Percentiles rank a stretch among this genome's conserved stretches.
Evolutionary conservation across 2,888 invertebrate genomes (phyloP).

Genomic region (Cacoxenus indagator): DNA sequence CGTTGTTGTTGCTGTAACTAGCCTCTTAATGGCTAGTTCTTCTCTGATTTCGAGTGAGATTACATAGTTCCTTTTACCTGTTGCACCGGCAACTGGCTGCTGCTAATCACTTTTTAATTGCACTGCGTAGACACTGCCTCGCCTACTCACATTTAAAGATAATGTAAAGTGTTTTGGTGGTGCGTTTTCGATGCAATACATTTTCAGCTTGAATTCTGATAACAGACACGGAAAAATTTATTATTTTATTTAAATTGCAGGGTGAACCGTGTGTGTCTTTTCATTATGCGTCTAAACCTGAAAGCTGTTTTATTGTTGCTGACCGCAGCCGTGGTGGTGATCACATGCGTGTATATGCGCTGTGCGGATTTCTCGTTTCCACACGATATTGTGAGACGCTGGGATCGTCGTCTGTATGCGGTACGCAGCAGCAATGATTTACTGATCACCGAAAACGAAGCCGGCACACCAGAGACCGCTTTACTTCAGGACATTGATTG

Average conservation of each 20-base stretch:
- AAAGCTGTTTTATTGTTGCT: conserved; percentile 80
- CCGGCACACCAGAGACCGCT: not conserved
- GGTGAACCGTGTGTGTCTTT: conserved; percentile 71
- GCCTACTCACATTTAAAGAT: no score
- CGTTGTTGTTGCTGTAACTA: no score
- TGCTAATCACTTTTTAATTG: not conserved
- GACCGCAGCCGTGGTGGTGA: conserved; percentile 76
- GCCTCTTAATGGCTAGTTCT: no score
- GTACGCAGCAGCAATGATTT: conserved; percentile 37
- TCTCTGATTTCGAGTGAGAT: no score
- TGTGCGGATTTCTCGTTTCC: conserved; percentile 76
- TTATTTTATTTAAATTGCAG: conserved; percentile 41
- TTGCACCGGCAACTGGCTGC: not conserved
- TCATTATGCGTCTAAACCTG: conserved; percentile 84
- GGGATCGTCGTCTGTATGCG: conserved; percentile 56
- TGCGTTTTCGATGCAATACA: conserved; percentile 24
- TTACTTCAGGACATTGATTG: conserved; percentile 81
- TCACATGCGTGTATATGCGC: conserved; percentile 82
- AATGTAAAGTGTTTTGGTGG: no score
- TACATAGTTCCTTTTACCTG: no score
- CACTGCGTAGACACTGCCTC: not conserved
- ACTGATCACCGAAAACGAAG: conserved; percentile 31
- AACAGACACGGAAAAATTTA: not conserved
- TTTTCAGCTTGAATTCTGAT: not conserved
- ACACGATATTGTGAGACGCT: conserved; percentile 60